Evolutionary conservation across 2,888 invertebrate genomes (phyloP).

Genomic region (Tenthredo amoena): DNA sequence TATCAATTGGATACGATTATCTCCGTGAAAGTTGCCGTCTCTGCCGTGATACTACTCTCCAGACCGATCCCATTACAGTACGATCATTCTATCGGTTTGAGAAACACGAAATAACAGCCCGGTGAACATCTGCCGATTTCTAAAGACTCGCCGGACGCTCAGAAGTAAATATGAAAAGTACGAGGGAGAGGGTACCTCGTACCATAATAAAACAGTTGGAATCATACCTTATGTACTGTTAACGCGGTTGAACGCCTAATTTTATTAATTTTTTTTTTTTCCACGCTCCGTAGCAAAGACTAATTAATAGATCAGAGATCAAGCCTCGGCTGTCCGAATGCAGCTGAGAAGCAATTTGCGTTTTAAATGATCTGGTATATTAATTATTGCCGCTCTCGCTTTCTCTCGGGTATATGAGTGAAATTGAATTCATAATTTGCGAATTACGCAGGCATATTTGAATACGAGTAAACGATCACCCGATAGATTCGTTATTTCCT

Average conservation of each 20-base stretch:
- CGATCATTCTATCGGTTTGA: not conserved
- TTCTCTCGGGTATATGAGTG: not conserved
- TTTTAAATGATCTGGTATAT: not conserved
- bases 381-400: slow-evolving; percentile 13
- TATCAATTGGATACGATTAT: slow-evolving; percentile 20
- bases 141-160: not conserved
- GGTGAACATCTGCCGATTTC: not conserved
- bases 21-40: slow-evolving; percentile 14
- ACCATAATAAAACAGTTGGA: not conserved
- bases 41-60: not conserved
- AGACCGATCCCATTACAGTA: not conserved
- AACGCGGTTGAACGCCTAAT: not conserved
- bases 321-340: not conserved
- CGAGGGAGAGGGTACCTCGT: not conserved
- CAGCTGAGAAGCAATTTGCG: not conserved
- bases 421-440: slow-evolving; percentile 16
- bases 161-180: not conserved
- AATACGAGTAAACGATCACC: not conserved
- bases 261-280: not conserved
- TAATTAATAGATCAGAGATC: not conserved
- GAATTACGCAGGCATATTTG: not conserved
- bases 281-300: not conserved
- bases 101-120: not conserved
- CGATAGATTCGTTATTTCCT: not conserved
- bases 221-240: not conserved